Evolutionary conservation across 2,113 vertebrate genomes (phyloP), one percentile per base, ranked within the genome.

Genomic region (Pleuronectes platessa): DNA sequence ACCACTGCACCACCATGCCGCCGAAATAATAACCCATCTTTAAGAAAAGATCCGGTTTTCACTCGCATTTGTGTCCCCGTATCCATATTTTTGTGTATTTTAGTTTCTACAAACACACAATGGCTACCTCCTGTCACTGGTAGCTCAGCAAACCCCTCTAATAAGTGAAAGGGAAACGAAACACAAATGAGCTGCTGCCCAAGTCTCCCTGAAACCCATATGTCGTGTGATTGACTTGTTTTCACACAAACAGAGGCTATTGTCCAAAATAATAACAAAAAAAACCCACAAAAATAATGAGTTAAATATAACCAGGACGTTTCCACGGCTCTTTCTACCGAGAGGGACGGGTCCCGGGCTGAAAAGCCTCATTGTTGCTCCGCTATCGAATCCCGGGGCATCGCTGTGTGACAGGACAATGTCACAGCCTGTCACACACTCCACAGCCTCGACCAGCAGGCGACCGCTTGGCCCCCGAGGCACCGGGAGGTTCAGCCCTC

Each of bases 391-490:
- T 54, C 74, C 66, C 26, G n/a, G 74, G 31, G 79, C 79, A 65
- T 24, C 8, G 49, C 65, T 49, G 70, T 84, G 80, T 82, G 85
- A 82, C 89, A 21, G 78, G 78, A 45, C 31, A 61, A 71, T 82
- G 80, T 61, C 66, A 15, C 85, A 61, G 82, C 65, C 79, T 84
- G 86, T 83, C 86, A 80, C 82, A 85, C 87, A 66, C 64, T 42
- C 70, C 64, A n/a, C 76, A 78, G 62, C 73, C 66, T 12, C 53
- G 40, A 27, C 71, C 78, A 66, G 15, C 73, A 51, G 53, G 59
- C 6, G 10, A 61, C 60, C 49, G 62, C 56, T 40, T 49, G 35
- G 31, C 26, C 27, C 18, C 27, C 14, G 68, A 65, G 68, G 45
- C 24, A 35, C 53, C 5, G 58, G 55, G 55, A 61, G 13, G 47